phyloP scores from a whole-genome alignment of 2,888 invertebrate genomes.

The Hesperia comma region DNA sequence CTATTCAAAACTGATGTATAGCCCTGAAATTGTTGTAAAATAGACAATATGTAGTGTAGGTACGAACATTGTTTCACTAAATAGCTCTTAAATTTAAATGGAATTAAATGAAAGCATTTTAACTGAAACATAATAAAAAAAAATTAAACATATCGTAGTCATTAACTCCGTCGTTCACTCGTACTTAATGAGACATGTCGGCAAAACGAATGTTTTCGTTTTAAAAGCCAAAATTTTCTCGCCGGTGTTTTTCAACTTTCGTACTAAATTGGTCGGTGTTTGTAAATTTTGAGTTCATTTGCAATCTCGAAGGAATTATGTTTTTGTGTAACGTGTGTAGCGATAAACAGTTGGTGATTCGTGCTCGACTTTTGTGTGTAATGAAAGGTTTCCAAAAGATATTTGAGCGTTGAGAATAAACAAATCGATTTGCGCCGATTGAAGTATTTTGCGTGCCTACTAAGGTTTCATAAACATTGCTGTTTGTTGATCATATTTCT shows the following conservation, averaged over 20 bases:
- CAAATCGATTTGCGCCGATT: conserved; percentile 1
- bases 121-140: background rate
- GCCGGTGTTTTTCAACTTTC: conserved; percentile 12
- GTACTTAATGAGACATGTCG: conserved; percentile 1
- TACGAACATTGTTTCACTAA: no score
- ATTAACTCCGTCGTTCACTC: background rate
- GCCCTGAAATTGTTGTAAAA: no score
- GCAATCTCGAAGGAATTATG: conserved; percentile 9
- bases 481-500: conserved; percentile 4
- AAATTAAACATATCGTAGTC: background rate
- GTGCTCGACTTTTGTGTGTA: conserved; percentile 2
- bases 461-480: background rate
- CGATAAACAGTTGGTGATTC: background rate
- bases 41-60: no score
- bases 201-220: conserved; percentile 8
- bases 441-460: conserved; percentile 3
- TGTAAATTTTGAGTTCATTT: conserved; percentile 22
- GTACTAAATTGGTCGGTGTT: conserved; percentile 16
- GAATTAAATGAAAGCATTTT: background rate
- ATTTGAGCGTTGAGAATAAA: conserved; percentile 1
- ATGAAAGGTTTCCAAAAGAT: conserved; percentile 9
- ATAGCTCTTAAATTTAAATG: no score
- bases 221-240: conserved; percentile 16
- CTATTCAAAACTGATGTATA: no score
- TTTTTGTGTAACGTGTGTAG: background rate